Percentiles rank a stretch among this genome's conserved stretches.
Evolutionary conservation across 37 sponge, comb jelly and placozoan species (phyloP).

Genomic region (Ephydatia muelleri): DNA sequence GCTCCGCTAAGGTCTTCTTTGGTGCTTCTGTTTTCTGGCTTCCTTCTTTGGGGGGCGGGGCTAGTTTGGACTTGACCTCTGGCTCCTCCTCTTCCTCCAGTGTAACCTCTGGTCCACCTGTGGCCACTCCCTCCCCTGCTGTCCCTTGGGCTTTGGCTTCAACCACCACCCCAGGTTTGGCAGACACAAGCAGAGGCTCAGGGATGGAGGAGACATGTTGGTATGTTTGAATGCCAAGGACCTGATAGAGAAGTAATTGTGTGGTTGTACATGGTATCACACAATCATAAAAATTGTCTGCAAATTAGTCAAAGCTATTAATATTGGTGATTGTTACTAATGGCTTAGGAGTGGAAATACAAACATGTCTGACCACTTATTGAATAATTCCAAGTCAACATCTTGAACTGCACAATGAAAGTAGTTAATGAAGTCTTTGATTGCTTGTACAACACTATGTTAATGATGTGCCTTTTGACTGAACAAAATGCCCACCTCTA

Average conservation of each 20-base stretch:
- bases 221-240: background rate
- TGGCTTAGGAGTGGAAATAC: too few species aligned
- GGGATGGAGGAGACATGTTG: background rate
- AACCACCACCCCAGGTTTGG: background rate
- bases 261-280: too few species aligned
- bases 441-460: too few species aligned
- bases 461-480: too few species aligned
- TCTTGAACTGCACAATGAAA: too few species aligned
- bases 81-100: conserved; percentile 16
- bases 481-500: conserved; percentile 51
- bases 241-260: background rate
- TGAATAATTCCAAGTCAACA: too few species aligned
- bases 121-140: background rate
- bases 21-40: conserved; percentile 11
- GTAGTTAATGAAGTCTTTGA: too few species aligned
- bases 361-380: too few species aligned
- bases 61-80: conserved; percentile 10
- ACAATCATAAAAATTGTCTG: too few species aligned
- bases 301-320: too few species aligned
- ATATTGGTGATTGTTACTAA: too few species aligned
- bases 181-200: background rate
- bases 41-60: conserved; percentile 10
- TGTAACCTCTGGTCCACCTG: background rate
- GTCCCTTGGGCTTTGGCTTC: background rate
- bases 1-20: background rate